Evolutionary conservation across 1,140 invertebrate species (phyloP), one percentile per base, ranked within the genome.

Genomic region (Drosophila lacertosa): DNA sequence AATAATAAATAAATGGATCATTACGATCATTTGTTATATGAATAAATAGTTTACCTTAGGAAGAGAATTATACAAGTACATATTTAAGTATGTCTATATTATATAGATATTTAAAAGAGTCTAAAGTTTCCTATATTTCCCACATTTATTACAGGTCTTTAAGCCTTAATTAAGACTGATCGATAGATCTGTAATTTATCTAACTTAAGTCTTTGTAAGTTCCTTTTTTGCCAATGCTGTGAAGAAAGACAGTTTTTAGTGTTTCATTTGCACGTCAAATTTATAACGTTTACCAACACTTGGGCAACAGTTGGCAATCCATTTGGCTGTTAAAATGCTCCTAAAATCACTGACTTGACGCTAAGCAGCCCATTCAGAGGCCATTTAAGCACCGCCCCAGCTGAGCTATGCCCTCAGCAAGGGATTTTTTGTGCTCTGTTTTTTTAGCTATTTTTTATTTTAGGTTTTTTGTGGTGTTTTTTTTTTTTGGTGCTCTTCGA

Each of bases 401-500:
- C 51, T 22, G 6, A 13, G 58, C 44, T 40, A 18, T 24, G 59
- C 62, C 62, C 50, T 66, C n/a, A 16, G 35, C 10, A 44, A 44
- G 44, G 32, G 24, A 32, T 16, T 48, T 47, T 13, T 42, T 48
- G 18, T 60, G 29, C 42, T 48, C 24, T 16, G 20, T 26, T 39
- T 54, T 54, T 39, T 54, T 11, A 39, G 7, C 29, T 20, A 1
- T 50, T 29, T 45, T 35, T 39, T 18, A 20, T 20, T 24, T 6
- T 40, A 13, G 7, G 50, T 40, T 48, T 32, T 35, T 33, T 24
- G 16, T 26, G 15, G 16, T 9, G 9, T 45, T 26, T 9, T 33
- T 15, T 26, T 48, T 9, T 44, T 59, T 18, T 50, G 51, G 33
- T 67, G 66, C 51, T 66, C 55, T 58, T 5, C 81, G 16, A 80